These are phyloP conservation scores for Hypselothyrea guttata DNA, from an alignment of 2,888 invertebrate species.

Conservation along the genomic window DNA sequence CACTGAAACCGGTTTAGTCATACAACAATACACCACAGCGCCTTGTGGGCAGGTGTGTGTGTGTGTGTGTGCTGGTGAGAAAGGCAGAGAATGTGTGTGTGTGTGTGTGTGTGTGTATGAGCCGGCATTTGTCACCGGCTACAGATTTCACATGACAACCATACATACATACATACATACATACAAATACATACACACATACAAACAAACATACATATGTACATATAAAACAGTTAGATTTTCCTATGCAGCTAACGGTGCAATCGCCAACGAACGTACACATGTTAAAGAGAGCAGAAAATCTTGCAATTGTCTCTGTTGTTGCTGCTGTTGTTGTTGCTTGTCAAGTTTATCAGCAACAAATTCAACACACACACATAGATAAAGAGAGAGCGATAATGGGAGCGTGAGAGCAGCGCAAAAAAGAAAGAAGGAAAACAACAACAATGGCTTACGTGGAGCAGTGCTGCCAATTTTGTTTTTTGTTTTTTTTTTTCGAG, in stretches of 20 bases:
- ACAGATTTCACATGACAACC: conserved; percentile 37
- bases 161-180: too few species aligned
- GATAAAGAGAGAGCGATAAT: conserved; percentile 21
- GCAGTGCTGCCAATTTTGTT: conserved; percentile 6
- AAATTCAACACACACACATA: conserved; percentile 11
- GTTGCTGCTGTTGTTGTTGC: conserved; percentile 18
- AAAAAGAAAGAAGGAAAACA: conserved; percentile 3
- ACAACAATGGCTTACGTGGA: not conserved
- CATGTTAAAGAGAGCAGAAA: conserved; percentile 6
- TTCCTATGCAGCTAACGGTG: conserved; percentile 19
- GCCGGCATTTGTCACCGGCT: conserved; percentile 55
- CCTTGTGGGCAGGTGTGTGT: too few species aligned
- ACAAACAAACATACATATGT: not conserved
- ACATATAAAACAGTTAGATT: conserved; percentile 37
- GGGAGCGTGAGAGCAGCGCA: conserved; percentile 35
- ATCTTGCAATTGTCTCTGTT: conserved; percentile 23
- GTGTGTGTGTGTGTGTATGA: conserved; percentile 16
- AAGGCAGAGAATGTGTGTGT: conserved; percentile 6
- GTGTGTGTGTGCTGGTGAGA: conserved; percentile 1
- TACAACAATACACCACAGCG: conserved; percentile 17
- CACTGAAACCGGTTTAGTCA: conserved; percentile 46
- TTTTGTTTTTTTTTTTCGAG: too few species aligned
- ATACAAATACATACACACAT: conserved; percentile 6
- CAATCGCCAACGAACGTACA: conserved; percentile 1
- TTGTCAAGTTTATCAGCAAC: conserved; percentile 8